Evolutionary conservation across 2,888 invertebrate genomes (phyloP), one percentile per base, ranked within the genome.

Genomic region (Drosophila mulleri): DNA sequence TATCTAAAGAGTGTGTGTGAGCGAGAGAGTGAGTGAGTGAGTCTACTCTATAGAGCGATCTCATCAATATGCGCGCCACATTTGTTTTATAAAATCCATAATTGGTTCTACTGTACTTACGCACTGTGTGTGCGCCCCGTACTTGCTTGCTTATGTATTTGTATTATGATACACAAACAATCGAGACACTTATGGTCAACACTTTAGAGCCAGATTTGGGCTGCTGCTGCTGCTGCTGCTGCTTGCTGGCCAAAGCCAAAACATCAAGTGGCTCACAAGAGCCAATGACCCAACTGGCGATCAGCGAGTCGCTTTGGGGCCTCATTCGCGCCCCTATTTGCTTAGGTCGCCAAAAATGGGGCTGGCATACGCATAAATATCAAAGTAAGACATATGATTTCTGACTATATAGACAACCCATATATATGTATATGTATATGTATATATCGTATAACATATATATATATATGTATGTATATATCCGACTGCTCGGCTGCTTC

Each of bases 101-200:
- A 91, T 91, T 91, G 91, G 91, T 91, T 91, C 91, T 91, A 91
- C 91, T 84, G 91, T 89, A 91, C 91, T 91, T 91, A 91, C 91
- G 91, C 91, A 91, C 91, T 58, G 80, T 72, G 69, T 82, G 73
- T 69, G 72, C 70, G 73, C 68, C 78, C 50, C 64, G 60, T 53
- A 23, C 57, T 58, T 56, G 54, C 26, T 67, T 61, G 67, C 67
- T 61, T 60, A 60, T 52, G 62, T 70, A 70, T 75, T 87, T 76
- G 83, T 87, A 83, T 87, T 89, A 85, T 86, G 86, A 86, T 86
- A 89, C 85, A 86, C 88, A 86, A 86, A 86, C 86, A 86, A 86
- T 85, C 88, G 67, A 80, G 89, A 79, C 85, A 84, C 83, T 91
- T 91, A 91, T 91, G 89, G 90, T 80, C 91, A 91, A 91, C 91